Evolutionary conservation across 2,888 invertebrate species (phyloP).

Genomic region (Belgica antarctica): DNA sequence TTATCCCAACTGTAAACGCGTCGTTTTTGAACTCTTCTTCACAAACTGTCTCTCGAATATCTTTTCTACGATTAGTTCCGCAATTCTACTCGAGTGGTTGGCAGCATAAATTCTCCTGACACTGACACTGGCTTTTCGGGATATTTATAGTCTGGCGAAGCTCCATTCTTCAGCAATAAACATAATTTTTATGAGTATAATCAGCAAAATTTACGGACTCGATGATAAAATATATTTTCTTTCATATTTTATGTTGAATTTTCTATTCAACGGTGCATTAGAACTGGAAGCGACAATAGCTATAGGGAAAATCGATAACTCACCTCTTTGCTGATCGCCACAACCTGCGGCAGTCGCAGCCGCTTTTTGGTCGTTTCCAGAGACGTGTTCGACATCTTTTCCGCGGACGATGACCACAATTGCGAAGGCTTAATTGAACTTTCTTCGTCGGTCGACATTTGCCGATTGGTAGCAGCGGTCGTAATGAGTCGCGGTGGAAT

Average conservation of each 20-base stretch:
- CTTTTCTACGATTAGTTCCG: too few species aligned
- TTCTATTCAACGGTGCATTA: background rate
- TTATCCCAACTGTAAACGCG: too few species aligned
- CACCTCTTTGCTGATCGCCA: slow-evolving; percentile 84
- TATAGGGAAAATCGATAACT: too few species aligned
- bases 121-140: too few species aligned
- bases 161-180: too few species aligned
- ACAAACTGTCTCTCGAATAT: too few species aligned
- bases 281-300: background rate
- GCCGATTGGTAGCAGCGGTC: background rate
- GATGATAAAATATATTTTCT: background rate
- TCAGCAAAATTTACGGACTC: background rate
- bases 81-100: too few species aligned
- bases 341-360: slow-evolving; percentile 72
- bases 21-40: too few species aligned
- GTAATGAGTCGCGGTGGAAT: slow-evolving; percentile 18
- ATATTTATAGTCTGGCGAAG: too few species aligned
- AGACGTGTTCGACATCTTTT: slow-evolving; percentile 69
- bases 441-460: slow-evolving; percentile 35
- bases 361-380: slow-evolving; percentile 61
- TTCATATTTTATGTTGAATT: background rate
- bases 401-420: slow-evolving; percentile 58
- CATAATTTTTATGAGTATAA: too few species aligned
- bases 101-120: too few species aligned
- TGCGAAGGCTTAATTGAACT: slow-evolving; percentile 19